These are phyloP conservation scores for Xiphophorus hellerii DNA, from an alignment of 2,113 vertebrate species.

Conservation along the genomic window DNA sequence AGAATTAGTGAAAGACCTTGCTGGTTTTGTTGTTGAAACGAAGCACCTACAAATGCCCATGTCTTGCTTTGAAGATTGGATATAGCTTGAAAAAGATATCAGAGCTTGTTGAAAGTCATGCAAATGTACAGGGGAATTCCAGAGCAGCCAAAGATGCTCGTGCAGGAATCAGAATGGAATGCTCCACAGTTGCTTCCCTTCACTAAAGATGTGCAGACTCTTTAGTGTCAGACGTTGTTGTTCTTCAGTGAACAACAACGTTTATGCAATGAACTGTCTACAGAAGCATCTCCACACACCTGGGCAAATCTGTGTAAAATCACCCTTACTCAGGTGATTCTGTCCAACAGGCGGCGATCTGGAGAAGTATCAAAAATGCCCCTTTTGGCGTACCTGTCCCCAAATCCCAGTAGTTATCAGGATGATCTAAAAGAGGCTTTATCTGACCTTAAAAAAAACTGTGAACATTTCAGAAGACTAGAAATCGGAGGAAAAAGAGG, in stretches of 20 bases:
- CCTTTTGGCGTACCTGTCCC: constrained; percentile 24
- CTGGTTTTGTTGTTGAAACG: constrained; percentile 12
- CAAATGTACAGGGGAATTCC: constrained; percentile 6
- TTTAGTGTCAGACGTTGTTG: too few species aligned
- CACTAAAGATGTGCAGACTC: constrained; percentile 43
- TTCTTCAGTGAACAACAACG: constrained; percentile 11
- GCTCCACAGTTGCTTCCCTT: constrained; percentile 40
- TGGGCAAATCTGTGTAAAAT: constrained; percentile 37
- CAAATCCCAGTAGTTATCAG: neutral
- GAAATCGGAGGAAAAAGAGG: too few species aligned
- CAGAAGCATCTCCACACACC: neutral
- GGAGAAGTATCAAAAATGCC: constrained; percentile 42
- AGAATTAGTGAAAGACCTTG: constrained; percentile 22
- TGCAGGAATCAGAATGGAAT: constrained; percentile 40
- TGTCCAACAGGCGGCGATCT: constrained; percentile 49
- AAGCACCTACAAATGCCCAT: constrained; percentile 17
- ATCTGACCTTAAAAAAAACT: constrained; percentile 24
- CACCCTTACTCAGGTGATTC: constrained; percentile 39
- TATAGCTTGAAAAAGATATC: constrained; percentile 25
- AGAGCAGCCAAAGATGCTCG: constrained; percentile 11
- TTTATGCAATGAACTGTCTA: neutral
- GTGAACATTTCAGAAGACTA: constrained; percentile 45
- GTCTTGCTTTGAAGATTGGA: constrained; percentile 26
- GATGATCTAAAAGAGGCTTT: neutral
- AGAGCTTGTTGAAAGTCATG: constrained; percentile 15